Evolutionary conservation across 2,888 invertebrate genomes (phyloP).

Genomic region (Aspidiotus rigidus): DNA sequence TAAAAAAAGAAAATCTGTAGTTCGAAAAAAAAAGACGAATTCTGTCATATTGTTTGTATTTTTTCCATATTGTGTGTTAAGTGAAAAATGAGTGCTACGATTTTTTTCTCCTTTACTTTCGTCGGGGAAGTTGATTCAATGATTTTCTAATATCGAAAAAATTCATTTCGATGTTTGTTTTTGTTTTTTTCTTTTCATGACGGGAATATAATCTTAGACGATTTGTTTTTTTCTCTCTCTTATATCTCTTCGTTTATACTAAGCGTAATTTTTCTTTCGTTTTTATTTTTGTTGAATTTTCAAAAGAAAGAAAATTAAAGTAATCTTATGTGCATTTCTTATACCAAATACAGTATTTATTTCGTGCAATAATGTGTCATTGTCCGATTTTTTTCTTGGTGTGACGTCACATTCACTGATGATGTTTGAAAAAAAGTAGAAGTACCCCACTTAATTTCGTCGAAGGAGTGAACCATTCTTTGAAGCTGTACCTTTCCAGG

Average conservation of each 20-base stretch:
- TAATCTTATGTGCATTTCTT: constrained; percentile 31
- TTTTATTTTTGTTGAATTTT: constrained; percentile 15
- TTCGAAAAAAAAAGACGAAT: no score
- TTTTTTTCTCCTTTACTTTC: constrained; percentile 2
- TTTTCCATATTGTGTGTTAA: no score
- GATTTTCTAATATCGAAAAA: background rate
- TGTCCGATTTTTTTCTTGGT: background rate
- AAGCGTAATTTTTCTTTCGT: background rate
- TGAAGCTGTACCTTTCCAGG: no score
- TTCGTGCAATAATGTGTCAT: constrained; percentile 14
- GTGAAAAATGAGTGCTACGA: no score
- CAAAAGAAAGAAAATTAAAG: constrained; percentile 18
- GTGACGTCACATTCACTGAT: no score
- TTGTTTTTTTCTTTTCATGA: constrained; percentile 16
- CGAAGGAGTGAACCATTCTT: no score
- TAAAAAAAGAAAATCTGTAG: no score
- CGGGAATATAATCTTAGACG: constrained; percentile 29
- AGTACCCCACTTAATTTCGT: no score
- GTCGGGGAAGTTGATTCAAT: no score
- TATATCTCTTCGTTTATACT: background rate
- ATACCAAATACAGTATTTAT: constrained; percentile 32
- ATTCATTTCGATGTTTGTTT: background rate
- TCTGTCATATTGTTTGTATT: no score
- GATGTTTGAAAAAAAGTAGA: no score
- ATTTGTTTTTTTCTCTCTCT: constrained; percentile 23